Evolutionary conservation across 2,888 invertebrate species (phyloP), one percentile per base, ranked within the genome.

Genomic region (Ecdyonurus torrentis): DNA sequence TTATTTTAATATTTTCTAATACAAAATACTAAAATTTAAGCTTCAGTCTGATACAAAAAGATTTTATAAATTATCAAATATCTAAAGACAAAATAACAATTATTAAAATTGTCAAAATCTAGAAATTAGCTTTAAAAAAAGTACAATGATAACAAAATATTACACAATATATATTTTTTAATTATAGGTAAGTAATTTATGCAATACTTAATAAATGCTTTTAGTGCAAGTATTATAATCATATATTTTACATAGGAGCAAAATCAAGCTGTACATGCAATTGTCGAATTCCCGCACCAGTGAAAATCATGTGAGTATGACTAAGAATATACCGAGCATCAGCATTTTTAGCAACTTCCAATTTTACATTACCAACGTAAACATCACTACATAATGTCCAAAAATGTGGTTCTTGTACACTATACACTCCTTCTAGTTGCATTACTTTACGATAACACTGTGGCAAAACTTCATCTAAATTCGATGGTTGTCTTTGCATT

Each of bases 331-430:
- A 96, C 72, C 91, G 86, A 1, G 92, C 86, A 76, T 97, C 97
- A 10, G 94, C 92, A 69, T 89, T 89, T 71, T 86, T 84, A 0
- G 93, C 88, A n/a, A 97, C 96, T 76, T 97, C 97, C 63, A 98
- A 76, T 77, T 97, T 98, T 62, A 98, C 77, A 67, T 91, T 91
- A 67, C 97, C 97, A 1, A 96, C 87, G 73, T 87, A 94, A 64
- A 90, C 85, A 69, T 95, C 93, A 72, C 92, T 94, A 74, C 96
- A 96, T 66, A 98, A 79, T 18, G 97, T 98, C 97, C 97, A 98
- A 76, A 98, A 97, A 74, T 97, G 97, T 2, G 95, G 95, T 70
- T 98, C 96, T 72, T 96, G 95, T 15, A 97, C 92, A 64, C 93
- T 91, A 73, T 93, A 91, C 20, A 97, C 96, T 2, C 96, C 97